A percentile compares a stretch with the other conserved stretches of the same genome.
Conservation (phyloP, 2,797 vertebrate genomes). For the Sphenopsis melanotis region DNA sequence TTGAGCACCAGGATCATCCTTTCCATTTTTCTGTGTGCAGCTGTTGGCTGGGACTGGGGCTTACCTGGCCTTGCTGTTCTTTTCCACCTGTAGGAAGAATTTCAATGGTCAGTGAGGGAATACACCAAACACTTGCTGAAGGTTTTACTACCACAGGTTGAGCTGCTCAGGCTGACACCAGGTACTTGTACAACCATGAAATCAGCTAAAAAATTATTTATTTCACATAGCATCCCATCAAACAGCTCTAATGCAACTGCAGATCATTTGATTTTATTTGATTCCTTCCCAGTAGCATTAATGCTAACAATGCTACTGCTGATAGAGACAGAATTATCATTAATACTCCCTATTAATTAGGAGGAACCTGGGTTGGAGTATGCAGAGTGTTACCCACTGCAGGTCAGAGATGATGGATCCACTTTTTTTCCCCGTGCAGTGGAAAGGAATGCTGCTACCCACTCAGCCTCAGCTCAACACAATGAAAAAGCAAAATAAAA, state of each 20-base stretch:
- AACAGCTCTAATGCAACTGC: background rate
- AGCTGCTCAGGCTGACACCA: background rate
- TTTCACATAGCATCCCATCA: conserved; percentile 3
- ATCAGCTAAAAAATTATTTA: background rate
- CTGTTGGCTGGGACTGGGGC: background rate
- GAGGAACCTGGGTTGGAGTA: background rate
- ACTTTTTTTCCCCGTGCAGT: background rate
- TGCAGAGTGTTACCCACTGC: background rate
- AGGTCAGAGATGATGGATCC: background rate
- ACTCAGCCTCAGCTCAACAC: conserved; percentile 1
- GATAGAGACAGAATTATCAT: background rate
- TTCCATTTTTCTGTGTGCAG: background rate
- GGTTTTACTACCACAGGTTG: background rate
- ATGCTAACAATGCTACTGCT: background rate
- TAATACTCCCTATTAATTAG: background rate
- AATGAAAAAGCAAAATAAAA: conserved; percentile 10
- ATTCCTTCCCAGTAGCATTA: conserved; percentile 19
- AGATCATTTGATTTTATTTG: conserved; percentile 6
- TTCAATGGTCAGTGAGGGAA: background rate
- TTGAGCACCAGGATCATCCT: background rate
- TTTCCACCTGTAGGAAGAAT: conserved; percentile 32
- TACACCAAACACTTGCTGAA: background rate
- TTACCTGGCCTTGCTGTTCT: conserved; percentile 16
- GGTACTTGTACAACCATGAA: background rate
- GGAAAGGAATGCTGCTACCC: conserved; percentile 11